These are phyloP conservation scores for Epinotia bilunana DNA, from an alignment of 2,888 invertebrate species.

Conservation along the genomic window DNA sequence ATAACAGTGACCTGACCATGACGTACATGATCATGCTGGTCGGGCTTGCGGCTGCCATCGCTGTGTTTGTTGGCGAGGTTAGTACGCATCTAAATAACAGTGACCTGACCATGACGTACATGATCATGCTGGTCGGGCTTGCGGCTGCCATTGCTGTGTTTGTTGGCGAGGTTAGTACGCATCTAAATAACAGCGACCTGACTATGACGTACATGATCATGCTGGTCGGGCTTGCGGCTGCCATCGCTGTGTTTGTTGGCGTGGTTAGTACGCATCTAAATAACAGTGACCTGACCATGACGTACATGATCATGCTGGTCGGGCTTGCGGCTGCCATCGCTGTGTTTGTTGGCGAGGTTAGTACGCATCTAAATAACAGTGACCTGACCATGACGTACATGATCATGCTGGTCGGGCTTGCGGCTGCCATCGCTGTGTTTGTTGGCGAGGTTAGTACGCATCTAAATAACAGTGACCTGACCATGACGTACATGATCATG, in stretches of 20 bases:
- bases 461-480: slow-evolving; percentile 88
- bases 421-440: slow-evolving; percentile 86
- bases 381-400: slow-evolving; percentile 92
- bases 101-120: slow-evolving; percentile 92
- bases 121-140: slow-evolving; percentile 89
- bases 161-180: slow-evolving; percentile 83
- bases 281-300: slow-evolving; percentile 91
- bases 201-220: slow-evolving; percentile 92
- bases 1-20: slow-evolving; percentile 91
- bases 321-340: slow-evolving; percentile 87
- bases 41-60: slow-evolving; percentile 87
- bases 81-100: slow-evolving; percentile 76
- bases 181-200: slow-evolving; percentile 88
- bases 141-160: slow-evolving; percentile 87
- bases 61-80: slow-evolving; percentile 88
- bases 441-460: slow-evolving; percentile 82
- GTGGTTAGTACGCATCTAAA: slow-evolving; percentile 79
- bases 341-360: slow-evolving; percentile 87
- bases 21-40: slow-evolving; percentile 90
- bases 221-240: slow-evolving; percentile 87
- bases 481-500: slow-evolving; percentile 92
- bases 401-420: slow-evolving; percentile 89
- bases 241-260: slow-evolving; percentile 86
- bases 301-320: slow-evolving; percentile 89
- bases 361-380: slow-evolving; percentile 76